These are phyloP conservation scores for Notospermus geniculatus DNA, from an alignment of 1,140 invertebrate species.

Conservation along the genomic window DNA sequence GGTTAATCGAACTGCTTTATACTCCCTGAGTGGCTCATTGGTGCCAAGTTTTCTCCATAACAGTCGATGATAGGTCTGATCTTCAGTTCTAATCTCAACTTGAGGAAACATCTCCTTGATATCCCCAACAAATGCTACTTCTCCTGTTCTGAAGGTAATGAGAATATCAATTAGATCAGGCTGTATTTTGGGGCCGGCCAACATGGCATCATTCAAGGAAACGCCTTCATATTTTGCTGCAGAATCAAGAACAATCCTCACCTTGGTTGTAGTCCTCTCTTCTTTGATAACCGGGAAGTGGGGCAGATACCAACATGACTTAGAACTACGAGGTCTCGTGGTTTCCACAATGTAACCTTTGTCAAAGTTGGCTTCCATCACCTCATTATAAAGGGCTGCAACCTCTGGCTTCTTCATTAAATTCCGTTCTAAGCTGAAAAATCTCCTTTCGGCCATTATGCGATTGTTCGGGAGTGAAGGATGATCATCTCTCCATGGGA, in stretches of 20 bases:
- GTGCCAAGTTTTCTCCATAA: not conserved
- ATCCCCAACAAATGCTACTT: not conserved
- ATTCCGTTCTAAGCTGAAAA: not conserved
- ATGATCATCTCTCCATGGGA: constrained; percentile 3
- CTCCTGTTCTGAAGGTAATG: not conserved
- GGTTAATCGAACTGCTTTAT: constrained; percentile 1
- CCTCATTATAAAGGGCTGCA: too few relatives aligned
- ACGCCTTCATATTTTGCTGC: not conserved
- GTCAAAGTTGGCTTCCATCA: too few relatives aligned
- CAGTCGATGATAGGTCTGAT: not conserved
- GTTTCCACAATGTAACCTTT: not conserved
- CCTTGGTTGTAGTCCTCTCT: not conserved
- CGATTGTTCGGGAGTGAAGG: not conserved
- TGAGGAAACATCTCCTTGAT: constrained; percentile 7
- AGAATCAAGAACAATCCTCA: not conserved
- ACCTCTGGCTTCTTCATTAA: too few relatives aligned
- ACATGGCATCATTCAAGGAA: constrained; percentile 5
- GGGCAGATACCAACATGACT: constrained; percentile 2
- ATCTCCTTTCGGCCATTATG: not conserved
- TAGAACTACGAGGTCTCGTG: not conserved
- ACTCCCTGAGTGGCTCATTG: not conserved
- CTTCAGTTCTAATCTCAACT: not conserved
- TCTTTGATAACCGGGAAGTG: constrained; percentile 1
- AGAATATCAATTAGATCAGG: not conserved
- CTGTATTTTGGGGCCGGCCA: not conserved